These are phyloP conservation scores for Ceratothoa steindachneri DNA, from an alignment of 2,888 invertebrate species.

Conservation along the genomic window DNA sequence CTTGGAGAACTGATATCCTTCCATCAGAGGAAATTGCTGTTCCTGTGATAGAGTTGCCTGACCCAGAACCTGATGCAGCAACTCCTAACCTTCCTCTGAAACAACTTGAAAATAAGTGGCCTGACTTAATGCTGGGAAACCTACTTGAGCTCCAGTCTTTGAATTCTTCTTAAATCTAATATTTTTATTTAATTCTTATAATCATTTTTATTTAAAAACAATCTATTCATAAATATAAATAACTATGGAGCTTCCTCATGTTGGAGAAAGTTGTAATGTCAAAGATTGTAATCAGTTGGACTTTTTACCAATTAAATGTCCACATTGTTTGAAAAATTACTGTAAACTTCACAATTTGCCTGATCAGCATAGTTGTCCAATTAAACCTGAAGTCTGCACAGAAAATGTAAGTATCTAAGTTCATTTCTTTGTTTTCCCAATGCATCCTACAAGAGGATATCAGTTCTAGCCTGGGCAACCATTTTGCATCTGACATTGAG, in stretches of 20 bases:
- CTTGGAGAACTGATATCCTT: conserved; percentile 67
- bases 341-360: conserved; percentile 66
- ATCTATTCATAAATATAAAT: no score
- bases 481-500: no score
- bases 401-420: conserved; percentile 14
- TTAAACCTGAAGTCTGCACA: conserved; percentile 36
- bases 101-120: conserved; percentile 77
- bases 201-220: no score
- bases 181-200: neutral
- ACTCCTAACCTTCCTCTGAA: conserved; percentile 71
- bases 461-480: no score
- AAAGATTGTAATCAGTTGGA: conserved; percentile 65
- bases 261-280: conserved; percentile 65
- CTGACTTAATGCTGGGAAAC: conserved; percentile 54
- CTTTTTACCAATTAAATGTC: conserved; percentile 67
- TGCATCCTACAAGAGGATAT: no score
- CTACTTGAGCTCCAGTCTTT: conserved; percentile 20
- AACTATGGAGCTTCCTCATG: conserved; percentile 62
- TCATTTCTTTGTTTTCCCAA: neutral
- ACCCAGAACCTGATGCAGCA: conserved; percentile 81
- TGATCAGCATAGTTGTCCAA: conserved; percentile 59
- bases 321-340: conserved; percentile 61
- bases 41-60: conserved; percentile 80
- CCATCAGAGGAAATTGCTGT: conserved; percentile 59
- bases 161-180: neutral